Evolutionary conservation across 2,797 vertebrate species (phyloP), one percentile per base, ranked within the genome.

Genomic region (Danionella dracula): DNA sequence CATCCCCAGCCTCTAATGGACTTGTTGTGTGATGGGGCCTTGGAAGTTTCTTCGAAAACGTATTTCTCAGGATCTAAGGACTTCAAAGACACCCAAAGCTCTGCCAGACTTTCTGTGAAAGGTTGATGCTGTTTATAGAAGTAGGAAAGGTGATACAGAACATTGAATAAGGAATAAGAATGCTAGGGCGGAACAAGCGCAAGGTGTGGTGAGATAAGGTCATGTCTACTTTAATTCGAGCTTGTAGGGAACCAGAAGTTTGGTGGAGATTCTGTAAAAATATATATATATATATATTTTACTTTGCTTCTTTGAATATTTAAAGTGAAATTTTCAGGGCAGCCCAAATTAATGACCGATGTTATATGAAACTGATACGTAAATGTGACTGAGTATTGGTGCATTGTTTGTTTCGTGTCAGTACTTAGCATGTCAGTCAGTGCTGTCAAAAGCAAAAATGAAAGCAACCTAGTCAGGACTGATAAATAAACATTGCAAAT

Each of bases 61-160:
- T 46, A 12, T 41, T 35, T 62, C 35, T 29, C 12, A 11, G 8
- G 49, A 42, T 32, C 29, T 31, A 23, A 58, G 27, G 49, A 73
- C 56, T 35, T 60, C 51, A 38, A 61, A 58, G 50, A 40, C 37
- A 29, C 50, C 32, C 31, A 17, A 8, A 61, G 60, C 76, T 76
- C 66, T 53, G 75, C 59, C 60, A 46, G 57, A 62, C 61, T 70
- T 54, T 71, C 29, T 62, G 73, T 75, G 70, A 75, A 82, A 86
- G 78, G 82, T 85, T 85, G 83, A 85, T 75, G 74, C 66, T 76
- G 74, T 54, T 61, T 49, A 73, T 62, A 57, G 41, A 66, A 51
- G 45, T 15, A 12, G 63, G 29, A 40, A 66, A 64, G 65, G 67
- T 61, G 66, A 67, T 64, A 41, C 70, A 64, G 38, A 67, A 74